Base-by-base conservation (phyloP, 2,113 vertebrate species). In the Leptobrachium leishanense region DNA sequence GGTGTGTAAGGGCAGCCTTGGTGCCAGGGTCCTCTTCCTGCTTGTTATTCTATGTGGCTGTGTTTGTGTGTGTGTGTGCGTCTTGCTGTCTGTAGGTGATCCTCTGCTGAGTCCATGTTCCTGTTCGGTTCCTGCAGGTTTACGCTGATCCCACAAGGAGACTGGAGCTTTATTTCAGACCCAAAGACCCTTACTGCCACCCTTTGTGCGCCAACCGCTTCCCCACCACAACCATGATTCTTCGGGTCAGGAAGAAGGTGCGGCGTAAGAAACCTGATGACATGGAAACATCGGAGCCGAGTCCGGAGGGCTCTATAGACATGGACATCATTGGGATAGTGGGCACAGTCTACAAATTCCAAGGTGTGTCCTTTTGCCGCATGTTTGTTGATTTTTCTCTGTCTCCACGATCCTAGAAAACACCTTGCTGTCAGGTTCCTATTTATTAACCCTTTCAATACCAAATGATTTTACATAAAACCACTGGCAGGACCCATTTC, bases 111-210 rank as follows among this genome's bases (percentile, higher is more conserved):
- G 20, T 50, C 46, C 4, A 46, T 53, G 40, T 15, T 79, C 3
- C 13, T 6, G 39, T 12, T 6, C 1, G 53, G 15, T 42, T 63
- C 0, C 53, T 72, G 0, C 77, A 99, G 98, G 93, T 94, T n/a
- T 97, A 95, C 0, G 82, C 90, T 0, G 94, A 98, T 75, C 91
- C 96, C 1, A 89, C 89, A 83, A 94, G 92, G 43, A 93, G 98
- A 39, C 89, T 99, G 1, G 97, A 99, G 88, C 90, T 99, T 46
- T 93, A 95, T 75, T 98, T 91, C 87, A 93, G 98, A 50, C 97
- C 97, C 53, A 90, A 90, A 83, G 98, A 99, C 74, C 96, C 96
- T 0, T 99, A 97, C 83, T 98, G 96, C 84, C 97, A 99, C 76
- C 93, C 95, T 0, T 87, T 95, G 1, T 98, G 94, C 7, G 98